Percentiles rank a stretch among this genome's conserved stretches.
Evolutionary conservation across 2,113 vertebrate species (phyloP).

Genomic region (Brachypodius melanocephalos): DNA sequence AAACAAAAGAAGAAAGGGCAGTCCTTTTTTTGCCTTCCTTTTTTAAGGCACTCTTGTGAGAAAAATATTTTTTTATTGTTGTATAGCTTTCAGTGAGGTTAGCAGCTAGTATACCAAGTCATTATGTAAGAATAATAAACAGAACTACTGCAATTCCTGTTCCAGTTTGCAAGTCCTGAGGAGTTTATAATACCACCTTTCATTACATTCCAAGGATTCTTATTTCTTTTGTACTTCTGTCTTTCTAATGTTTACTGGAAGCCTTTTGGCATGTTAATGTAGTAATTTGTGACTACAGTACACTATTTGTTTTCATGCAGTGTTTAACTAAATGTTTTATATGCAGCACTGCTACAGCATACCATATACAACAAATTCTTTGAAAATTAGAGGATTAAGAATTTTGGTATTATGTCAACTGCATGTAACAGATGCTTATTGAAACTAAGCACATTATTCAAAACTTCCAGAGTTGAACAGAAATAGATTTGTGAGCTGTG

Average conservation of each 20-base stretch:
- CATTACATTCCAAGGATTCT: background rate
- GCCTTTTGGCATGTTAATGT: background rate
- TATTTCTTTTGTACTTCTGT: background rate
- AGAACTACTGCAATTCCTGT: background rate
- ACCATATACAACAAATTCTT: background rate
- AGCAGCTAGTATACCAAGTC: background rate
- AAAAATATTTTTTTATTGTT: background rate
- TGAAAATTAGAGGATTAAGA: background rate
- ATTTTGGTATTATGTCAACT: background rate
- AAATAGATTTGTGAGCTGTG: background rate
- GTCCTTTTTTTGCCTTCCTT: fast-evolving
- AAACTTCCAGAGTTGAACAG: background rate
- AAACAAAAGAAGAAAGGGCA: background rate
- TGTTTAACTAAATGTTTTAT: background rate
- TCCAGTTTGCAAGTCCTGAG: background rate
- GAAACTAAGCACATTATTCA: background rate
- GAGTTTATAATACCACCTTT: background rate
- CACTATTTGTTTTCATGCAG: background rate
- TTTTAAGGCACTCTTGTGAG: background rate
- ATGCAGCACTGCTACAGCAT: background rate
- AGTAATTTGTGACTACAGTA: background rate
- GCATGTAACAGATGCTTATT: background rate
- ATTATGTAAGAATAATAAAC: background rate
- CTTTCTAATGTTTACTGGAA: background rate
- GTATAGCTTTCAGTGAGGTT: background rate